Conservation (phyloP, 2,888 invertebrate species). For the Drosophila setosimentum region DNA sequence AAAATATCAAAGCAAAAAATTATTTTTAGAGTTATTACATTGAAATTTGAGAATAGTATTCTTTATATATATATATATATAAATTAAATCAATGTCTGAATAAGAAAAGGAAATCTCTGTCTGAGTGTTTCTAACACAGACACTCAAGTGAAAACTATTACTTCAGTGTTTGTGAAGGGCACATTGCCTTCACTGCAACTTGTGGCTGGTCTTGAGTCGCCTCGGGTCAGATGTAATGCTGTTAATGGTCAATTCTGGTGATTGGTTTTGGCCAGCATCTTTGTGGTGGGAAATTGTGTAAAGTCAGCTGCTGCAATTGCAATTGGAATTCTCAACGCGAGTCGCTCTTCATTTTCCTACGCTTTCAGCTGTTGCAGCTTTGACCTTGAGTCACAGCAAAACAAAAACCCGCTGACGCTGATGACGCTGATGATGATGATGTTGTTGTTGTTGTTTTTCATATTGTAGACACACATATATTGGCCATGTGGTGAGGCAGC, state of each 20-base stretch:
- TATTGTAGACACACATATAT: neutral
- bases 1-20: neutral
- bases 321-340: neutral
- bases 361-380: conserved; percentile 2
- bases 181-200: neutral
- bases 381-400: conserved; percentile 2
- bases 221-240: neutral
- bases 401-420: neutral
- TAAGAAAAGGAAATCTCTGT: no score
- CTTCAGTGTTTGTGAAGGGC: no score
- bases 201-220: neutral
- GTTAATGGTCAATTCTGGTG: neutral
- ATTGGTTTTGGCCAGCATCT: conserved; percentile 1
- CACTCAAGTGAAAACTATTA: no score
- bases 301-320: conserved; percentile 3
- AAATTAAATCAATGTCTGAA: no score
- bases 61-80: no score
- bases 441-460: neutral
- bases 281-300: neutral
- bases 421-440: conserved; percentile 1
- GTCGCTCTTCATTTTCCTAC: neutral
- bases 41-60: neutral
- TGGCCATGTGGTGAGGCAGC: neutral
- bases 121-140: no score
- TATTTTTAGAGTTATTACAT: neutral